Evolutionary conservation across 2,113 vertebrate species (phyloP), one percentile per base, ranked within the genome.

Genomic region (Apaloderma vittatum): DNA sequence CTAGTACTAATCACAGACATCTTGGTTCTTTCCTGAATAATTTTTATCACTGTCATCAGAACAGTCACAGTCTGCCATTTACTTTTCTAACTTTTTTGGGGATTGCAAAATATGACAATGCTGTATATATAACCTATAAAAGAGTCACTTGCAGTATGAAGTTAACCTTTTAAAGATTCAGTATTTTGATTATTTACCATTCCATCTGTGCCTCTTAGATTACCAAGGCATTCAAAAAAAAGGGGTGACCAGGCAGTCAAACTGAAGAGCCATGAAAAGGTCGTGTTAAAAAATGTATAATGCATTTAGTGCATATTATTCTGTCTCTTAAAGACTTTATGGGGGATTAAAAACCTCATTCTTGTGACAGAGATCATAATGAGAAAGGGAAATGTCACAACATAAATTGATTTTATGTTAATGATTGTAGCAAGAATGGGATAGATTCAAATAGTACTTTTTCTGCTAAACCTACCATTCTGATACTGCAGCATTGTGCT

Each of bases 361-460:
- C 70, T 77, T 80, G 62, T 86, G 86, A 96, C 92, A 96, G 85
- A 96, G 81, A 94, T 89, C 89, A 83, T 93, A 97, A 96, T 85
- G 57, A 92, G 92, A 97, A 96, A 87, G 94, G 96, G 96, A 97
- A 97, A 97, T 97, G 96, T 92, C 92, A 95, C 85, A 94, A 87
- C 73, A 94, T 90, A 94, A 96, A 97, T 96, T 97, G 95, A 95
- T 93, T 97, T 96, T 95, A 91, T 95, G 94, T 95, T 97, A 96
- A 96, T 96, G 85, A 67, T 93, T 75, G 88, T 95, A 91, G 91
- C 85, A 93, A 87, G 66, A 74, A 77, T 29, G 45, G 78, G 79
- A 81, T 95, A 88, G 34, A 79, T 74, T 89, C 78, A 59, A 94
- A 79, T 82, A 71, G 12, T 85, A 59, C 84, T 74, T 93, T 90